Base-by-base conservation (phyloP, 2,113 vertebrate species). In the Cyprinus carpio region DNA sequence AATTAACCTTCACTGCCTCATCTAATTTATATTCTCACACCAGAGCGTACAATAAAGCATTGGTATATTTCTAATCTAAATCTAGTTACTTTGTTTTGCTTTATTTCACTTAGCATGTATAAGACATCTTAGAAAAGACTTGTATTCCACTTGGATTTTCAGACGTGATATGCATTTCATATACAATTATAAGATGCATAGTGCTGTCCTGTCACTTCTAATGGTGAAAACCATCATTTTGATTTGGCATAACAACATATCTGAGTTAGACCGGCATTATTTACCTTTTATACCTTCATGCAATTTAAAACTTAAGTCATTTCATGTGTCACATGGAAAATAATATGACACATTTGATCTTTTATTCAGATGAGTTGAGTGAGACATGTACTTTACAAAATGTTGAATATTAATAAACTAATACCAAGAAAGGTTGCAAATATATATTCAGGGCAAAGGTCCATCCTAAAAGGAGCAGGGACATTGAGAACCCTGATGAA, bases 401-500 rank as follows among this genome's bases (percentile, higher is more conserved):
- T 83, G 67, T 71, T 20, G 40, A 58, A 56, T 74, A 74, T 51
- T 71, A 82, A 67, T 82, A 82, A 27, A 62, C 43, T 34, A 31
- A 54, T 34, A 69, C 43, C 27, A 29, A 58, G 49, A 40, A 40
- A 34, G 67, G 49, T 56, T 56, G 46, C 43, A 56, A 56, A 58
- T 25, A 54, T 6, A 81, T 46, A 69, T 69, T n/a, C 54, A 15
- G 23, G 49, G 27, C 67, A 83, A 74, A 58, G 67, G 81, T 72
- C 23, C 72, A 23, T 58, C 65, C 67, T 51, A 72, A 34, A 56
- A 83, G 18, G 29, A 83, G 81, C 67, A 56, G 12, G 29, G 18
- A 82, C 80, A 82, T 40, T 18, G 20, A 56, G 81, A 83, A 72
- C 81, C 51, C 27, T 69, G 62, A 20, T 15, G 62, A 81, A 25